Percentiles rank a stretch among this genome's conserved stretches.
These are phyloP conservation scores for Panthera tigris DNA, from an alignment of 2,113 vertebrate genomes.

Conservation along the genomic window DNA sequence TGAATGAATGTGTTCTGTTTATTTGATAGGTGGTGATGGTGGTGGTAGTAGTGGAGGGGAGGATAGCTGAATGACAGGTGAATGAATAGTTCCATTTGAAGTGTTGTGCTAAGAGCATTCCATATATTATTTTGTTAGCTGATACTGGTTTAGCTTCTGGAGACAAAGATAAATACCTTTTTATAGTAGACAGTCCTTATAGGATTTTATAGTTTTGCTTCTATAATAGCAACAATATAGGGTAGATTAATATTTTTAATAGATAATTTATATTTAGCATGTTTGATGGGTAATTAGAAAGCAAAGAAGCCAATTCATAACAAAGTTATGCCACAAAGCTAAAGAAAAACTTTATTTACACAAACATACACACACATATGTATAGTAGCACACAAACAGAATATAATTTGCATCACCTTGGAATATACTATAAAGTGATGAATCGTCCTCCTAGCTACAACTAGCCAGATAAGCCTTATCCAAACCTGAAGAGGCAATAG, in stretches of 20 bases:
- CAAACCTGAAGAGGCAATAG: not conserved
- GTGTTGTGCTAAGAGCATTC: not conserved
- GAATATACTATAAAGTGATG: not conserved
- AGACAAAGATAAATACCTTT: slow-evolving; percentile 23
- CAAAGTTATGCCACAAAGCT: not conserved
- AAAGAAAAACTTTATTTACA: slow-evolving; percentile 13
- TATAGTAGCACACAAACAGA: not conserved
- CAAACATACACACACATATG: not conserved
- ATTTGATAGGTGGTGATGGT: not conserved
- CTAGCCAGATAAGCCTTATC: not conserved
- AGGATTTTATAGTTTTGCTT: slow-evolving; percentile 43
- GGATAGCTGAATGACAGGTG: not conserved
- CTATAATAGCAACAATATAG: not conserved
- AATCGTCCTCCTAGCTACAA: not conserved
- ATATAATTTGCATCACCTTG: not conserved
- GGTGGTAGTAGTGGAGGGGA: not conserved
- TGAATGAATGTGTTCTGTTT: slow-evolving; percentile 15
- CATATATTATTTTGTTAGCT: slow-evolving; percentile 4
- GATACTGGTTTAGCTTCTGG: not conserved
- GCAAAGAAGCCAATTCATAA: not conserved
- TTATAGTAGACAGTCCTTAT: not conserved
- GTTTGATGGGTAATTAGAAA: slow-evolving; percentile 33
- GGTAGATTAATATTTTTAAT: not conserved
- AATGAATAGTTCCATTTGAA: not conserved
- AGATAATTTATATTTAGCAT: slow-evolving; percentile 21